Conservation (phyloP, 2,113 vertebrate genomes). For the Antennarius striatus region DNA sequence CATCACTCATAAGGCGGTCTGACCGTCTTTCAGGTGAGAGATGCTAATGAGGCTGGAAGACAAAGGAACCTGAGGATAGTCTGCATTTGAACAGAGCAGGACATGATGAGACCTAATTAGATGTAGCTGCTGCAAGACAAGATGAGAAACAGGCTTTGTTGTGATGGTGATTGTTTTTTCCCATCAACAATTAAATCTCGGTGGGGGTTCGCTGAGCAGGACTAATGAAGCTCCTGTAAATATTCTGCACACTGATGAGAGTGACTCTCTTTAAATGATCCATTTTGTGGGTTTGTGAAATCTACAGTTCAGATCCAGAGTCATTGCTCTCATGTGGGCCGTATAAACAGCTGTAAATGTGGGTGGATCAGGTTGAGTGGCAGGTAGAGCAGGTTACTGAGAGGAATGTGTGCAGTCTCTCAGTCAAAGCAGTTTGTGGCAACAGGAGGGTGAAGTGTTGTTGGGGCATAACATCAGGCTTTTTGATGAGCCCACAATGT, state of each 20-base stretch:
- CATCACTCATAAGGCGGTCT: conserved; percentile 31
- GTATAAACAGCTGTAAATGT: conserved; percentile 11
- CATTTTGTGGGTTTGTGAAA: not conserved
- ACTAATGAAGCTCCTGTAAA: conserved; percentile 26
- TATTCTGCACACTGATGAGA: conserved; percentile 28
- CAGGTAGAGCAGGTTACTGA: conserved; percentile 61
- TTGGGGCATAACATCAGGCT: not conserved
- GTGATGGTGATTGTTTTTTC: conserved; percentile 38
- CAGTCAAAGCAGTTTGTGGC: conserved; percentile 31
- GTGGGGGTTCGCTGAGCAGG: conserved; percentile 26
- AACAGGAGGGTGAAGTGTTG: not conserved
- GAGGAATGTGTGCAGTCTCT: conserved; percentile 10
- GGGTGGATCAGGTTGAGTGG: conserved; percentile 27
- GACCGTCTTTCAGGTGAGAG: conserved; percentile 14
- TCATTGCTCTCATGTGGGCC: conserved; percentile 5
- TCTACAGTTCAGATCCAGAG: conserved; percentile 7
- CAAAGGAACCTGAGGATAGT: conserved; percentile 46
- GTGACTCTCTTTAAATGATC: conserved; percentile 31
- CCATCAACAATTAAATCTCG: conserved; percentile 45
- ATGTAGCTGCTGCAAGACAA: conserved; percentile 35
- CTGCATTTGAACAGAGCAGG: conserved; percentile 43
- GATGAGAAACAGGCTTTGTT: conserved; percentile 37
- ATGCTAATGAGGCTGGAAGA: conserved; percentile 51
- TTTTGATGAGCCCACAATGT: no score
- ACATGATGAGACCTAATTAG: conserved; percentile 60